A percentile compares a stretch with the other conserved stretches of the same genome.
phyloP scores from a whole-genome alignment of 2,888 invertebrate genomes.

The Eurois occulta region DNA sequence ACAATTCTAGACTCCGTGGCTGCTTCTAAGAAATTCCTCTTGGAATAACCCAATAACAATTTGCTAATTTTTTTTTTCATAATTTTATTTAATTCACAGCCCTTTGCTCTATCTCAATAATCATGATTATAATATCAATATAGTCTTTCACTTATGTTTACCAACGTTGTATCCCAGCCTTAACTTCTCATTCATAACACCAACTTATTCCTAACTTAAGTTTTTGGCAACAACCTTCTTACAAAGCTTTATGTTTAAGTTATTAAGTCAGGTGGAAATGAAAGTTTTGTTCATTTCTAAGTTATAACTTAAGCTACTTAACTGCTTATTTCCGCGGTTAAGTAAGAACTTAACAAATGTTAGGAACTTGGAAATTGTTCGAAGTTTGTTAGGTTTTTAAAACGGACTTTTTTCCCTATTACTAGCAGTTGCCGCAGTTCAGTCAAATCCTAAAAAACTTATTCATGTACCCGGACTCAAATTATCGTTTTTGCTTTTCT shows the following conservation, averaged over 20 bases:
- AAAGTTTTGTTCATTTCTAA: conserved; percentile 27
- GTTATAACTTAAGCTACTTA: conserved; percentile 39
- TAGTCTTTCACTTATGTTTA: neutral
- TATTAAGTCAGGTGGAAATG: conserved; percentile 12
- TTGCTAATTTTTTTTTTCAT: too few species aligned
- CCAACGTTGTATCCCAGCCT: neutral
- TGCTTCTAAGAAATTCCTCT: too few species aligned
- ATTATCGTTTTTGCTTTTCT: too few species aligned
- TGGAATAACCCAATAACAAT: too few species aligned
- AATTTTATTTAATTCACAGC: too few species aligned
- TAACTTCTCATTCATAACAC: neutral
- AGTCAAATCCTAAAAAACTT: too few species aligned
- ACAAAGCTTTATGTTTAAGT: conserved; percentile 17
- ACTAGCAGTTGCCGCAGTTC: too few species aligned
- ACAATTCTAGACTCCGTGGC: too few species aligned
- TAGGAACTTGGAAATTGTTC: neutral
- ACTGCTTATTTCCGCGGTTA: conserved; percentile 21
- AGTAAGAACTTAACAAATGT: neutral
- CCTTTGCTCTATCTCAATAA: too few species aligned
- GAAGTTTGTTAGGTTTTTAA: neutral
- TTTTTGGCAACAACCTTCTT: neutral
- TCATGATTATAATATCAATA: neutral
- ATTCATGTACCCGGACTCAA: too few species aligned
- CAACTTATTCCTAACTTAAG: conserved; percentile 18
- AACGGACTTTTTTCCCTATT: too few species aligned